A percentile compares a stretch with the other conserved stretches of the same genome.
Conservation (phyloP, 1,140 invertebrate species). For the Theocolax elegans region DNA sequence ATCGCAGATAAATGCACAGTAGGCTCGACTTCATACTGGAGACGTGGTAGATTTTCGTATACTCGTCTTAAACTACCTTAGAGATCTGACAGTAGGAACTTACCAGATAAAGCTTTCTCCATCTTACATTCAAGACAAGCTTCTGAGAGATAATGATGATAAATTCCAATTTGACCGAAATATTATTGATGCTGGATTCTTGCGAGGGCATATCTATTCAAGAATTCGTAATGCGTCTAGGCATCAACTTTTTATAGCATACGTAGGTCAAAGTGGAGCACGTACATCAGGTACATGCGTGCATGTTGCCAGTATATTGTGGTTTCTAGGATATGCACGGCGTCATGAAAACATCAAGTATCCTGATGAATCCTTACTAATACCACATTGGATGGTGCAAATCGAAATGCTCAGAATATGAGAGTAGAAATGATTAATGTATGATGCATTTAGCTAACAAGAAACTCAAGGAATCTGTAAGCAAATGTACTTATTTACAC, state of each 20-base stretch:
- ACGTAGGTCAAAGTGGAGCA: conserved; percentile 25
- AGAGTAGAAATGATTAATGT: neutral
- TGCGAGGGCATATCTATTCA: conserved; percentile 20
- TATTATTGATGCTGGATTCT: conserved; percentile 7
- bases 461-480: too few species aligned
- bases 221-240: conserved; percentile 27
- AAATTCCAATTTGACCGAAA: conserved; percentile 25
- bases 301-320: conserved; percentile 36
- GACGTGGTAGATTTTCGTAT: neutral
- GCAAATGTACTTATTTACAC: neutral
- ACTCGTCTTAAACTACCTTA: conserved; percentile 5
- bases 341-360: conserved; percentile 26
- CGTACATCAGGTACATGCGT: conserved; percentile 31
- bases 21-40: neutral
- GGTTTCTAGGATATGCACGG: conserved; percentile 33
- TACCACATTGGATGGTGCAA: conserved; percentile 21
- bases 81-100: conserved; percentile 20
- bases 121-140: conserved; percentile 31
- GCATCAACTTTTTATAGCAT: conserved; percentile 22
- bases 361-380: conserved; percentile 18
- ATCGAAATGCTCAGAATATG: conserved; percentile 1
- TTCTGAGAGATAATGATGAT: conserved; percentile 34
- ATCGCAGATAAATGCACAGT: conserved; percentile 22
- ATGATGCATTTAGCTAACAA: too few species aligned
- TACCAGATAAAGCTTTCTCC: conserved; percentile 32